These are phyloP conservation scores for Ophthalmotilapia sp. DNA, from an alignment of 2,113 vertebrate genomes.

Conservation along the genomic window DNA sequence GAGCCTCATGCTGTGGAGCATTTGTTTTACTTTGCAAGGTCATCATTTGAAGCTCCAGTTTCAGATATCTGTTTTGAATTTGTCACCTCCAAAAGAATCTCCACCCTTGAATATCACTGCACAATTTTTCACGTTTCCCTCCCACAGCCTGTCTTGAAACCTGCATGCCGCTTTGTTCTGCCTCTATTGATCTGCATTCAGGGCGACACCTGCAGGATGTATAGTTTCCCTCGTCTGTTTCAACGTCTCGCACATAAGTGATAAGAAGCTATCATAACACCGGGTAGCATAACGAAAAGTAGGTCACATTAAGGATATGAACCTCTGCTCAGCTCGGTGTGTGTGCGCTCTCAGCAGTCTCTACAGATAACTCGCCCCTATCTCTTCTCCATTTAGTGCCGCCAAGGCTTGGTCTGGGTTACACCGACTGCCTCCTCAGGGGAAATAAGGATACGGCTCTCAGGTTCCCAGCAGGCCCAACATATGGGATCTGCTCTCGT, in stretches of 20 bases:
- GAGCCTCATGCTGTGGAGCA: background rate
- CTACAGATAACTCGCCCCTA: slow-evolving; percentile 40
- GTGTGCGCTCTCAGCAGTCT: slow-evolving; percentile 2
- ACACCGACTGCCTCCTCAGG: slow-evolving; percentile 18
- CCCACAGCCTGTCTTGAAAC: background rate
- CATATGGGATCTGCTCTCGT: slow-evolving; percentile 53
- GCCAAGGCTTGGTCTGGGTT: slow-evolving; percentile 41
- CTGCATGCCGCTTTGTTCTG: background rate
- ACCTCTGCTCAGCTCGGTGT: background rate
- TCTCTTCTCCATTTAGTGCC: slow-evolving; percentile 47
- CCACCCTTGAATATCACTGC: background rate
- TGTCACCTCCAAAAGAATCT: background rate
- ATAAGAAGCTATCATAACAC: slow-evolving; percentile 28
- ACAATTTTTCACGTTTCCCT: background rate
- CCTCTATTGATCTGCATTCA: slow-evolving; percentile 18
- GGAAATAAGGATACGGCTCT: slow-evolving; percentile 60
- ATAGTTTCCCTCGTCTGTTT: slow-evolving; percentile 6
- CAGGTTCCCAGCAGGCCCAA: slow-evolving; percentile 51
- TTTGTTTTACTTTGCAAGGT: background rate
- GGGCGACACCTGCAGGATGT: background rate
- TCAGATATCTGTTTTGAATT: background rate
- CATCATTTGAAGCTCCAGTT: background rate
- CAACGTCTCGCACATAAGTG: background rate
- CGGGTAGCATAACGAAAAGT: slow-evolving; percentile 43
- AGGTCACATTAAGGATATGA: slow-evolving; percentile 52